phyloP scores from a whole-genome alignment of 2,113 vertebrate genomes.

The Sebastes schlegelii region DNA sequence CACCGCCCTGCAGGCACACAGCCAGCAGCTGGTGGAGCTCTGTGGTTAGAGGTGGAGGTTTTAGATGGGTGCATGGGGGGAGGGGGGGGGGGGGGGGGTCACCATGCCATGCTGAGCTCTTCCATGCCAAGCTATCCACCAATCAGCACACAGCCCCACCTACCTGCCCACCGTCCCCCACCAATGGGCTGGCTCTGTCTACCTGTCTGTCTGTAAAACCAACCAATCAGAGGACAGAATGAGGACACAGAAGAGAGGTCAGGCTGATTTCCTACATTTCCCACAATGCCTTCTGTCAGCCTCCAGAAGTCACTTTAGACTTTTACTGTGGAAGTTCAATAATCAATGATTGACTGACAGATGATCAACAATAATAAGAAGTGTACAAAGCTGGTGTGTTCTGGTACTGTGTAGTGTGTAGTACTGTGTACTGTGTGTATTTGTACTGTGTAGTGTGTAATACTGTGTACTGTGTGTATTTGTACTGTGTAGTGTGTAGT shows the following conservation, averaged over 20 bases:
- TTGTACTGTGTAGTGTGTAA: too few relatives aligned
- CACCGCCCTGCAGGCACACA: background rate
- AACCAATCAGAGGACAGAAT: conserved; percentile 83
- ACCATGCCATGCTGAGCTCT: conserved; percentile 82
- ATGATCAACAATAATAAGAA: too few relatives aligned
- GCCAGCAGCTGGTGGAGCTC: background rate
- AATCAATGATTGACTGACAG: too few relatives aligned
- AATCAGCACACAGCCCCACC: conserved; percentile 74
- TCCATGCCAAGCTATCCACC: conserved; percentile 80
- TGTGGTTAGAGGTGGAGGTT: conserved; percentile 37
- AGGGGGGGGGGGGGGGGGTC: conserved; percentile 39
- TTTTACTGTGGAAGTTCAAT: too few relatives aligned
- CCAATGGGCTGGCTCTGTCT: conserved; percentile 82
- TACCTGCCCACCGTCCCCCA: conserved; percentile 85
- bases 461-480: too few relatives aligned
- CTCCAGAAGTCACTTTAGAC: too few relatives aligned
- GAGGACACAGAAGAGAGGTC: conserved; percentile 59
- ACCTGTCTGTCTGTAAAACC: conserved; percentile 84
- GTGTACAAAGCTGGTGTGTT: too few relatives aligned
- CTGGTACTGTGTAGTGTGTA: too few relatives aligned
- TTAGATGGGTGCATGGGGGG: conserved; percentile 32
- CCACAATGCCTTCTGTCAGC: background rate
- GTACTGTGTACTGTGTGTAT: too few relatives aligned
- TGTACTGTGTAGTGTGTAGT: too few relatives aligned
- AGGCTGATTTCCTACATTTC: conserved; percentile 23